Evolutionary conservation across 1,140 invertebrate species (phyloP), one percentile per base, ranked within the genome.

Genomic region (Brachionus plicatilis): DNA sequence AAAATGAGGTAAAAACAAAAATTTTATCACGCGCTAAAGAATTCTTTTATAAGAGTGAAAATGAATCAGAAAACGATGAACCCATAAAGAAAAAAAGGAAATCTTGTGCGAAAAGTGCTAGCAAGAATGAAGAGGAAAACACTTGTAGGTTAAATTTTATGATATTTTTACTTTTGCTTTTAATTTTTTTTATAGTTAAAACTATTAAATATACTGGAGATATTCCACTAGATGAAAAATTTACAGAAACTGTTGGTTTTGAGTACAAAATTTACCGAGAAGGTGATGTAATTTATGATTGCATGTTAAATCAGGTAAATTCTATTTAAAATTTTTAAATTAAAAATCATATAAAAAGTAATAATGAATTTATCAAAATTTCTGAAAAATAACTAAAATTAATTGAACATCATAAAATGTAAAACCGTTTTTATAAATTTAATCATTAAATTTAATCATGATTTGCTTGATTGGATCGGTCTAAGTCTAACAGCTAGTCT

Each of bases 141-240:
- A 68, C 24, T n/a, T 14, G 72, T 76, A 29, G 33, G 7, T 53
- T 17, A 11, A 47, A 8, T 72, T 45, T n/a, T 43, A 27, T 41
- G 24, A 78, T 5, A 80, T 45, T 24, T 29, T 17, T 12, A 80
- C 8, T 29, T 53, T 80, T 37, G 3, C 17, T 37, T 45, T 82
- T 37, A 41, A 33, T 43, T 41, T 53, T 27, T 80, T 43, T 65
- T 24, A 14, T 14, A 76, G 72, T 82, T 1, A 82, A 82, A 24
- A 65, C 56, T 7, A 65, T 82, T 33, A 82, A 66, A 82, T 82
- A 65, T 68, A 37, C 79, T 11, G 79, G 79, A 14, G 65, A 82
- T n/a, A 82, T 82, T 37, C 79, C 79, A 68, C 14, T 82, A 14
- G 79, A 82, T 65, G 79, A 82, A 68, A 82, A 45, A 82, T 82